Evolutionary conservation across 1,140 invertebrate genomes (phyloP), one percentile per base, ranked within the genome.

Genomic region (Zaprionus kolodkinae): DNA sequence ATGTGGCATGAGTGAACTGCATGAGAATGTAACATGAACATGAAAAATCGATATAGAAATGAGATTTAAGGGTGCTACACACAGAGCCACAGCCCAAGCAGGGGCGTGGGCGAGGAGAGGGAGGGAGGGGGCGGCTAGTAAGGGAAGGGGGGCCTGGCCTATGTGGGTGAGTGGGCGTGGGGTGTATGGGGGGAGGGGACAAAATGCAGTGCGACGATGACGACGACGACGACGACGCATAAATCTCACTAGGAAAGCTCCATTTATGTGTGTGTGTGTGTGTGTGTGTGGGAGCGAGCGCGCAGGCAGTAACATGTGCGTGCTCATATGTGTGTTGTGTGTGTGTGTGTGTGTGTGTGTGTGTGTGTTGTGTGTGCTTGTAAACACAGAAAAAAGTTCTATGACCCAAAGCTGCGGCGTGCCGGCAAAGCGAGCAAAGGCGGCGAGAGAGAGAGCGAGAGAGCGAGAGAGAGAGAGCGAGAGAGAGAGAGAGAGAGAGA

Each of bases 21-120:
- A 72, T 76, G 74, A 72, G 74, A 78, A 84, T 71, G 69, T 74
- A 82, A 84, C 80, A 78, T 86, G 83, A 83, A 66, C 84, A 81
- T 81, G 81, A 75, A 91, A 91, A 91, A 91, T 91, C 87, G 88
- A 91, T 91, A 91, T 62, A 83, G 87, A 91, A 84, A 81, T 79
- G 81, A 77, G 87, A 91, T 90, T 90, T 90, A 90, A 90, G 86
- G 86, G 86, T 90, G 86, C 79, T 72, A 72, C 62, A 76, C 69
- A 57, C 62, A 5, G 27, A 63, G 40, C 40, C 59, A 52, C 25
- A 55, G 52, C 21, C 27, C 15, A 50, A 21, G 21, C 15, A 59
- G 15, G 13, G 59, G 60, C 38, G 30, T 35, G 61, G 40, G 60
- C 17, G 48, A 45, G 17, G 25, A 4, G 25, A 1, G 35, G 64